Base-by-base conservation (phyloP, 2,797 vertebrate species). In the Chaetodon trifasciatus region DNA sequence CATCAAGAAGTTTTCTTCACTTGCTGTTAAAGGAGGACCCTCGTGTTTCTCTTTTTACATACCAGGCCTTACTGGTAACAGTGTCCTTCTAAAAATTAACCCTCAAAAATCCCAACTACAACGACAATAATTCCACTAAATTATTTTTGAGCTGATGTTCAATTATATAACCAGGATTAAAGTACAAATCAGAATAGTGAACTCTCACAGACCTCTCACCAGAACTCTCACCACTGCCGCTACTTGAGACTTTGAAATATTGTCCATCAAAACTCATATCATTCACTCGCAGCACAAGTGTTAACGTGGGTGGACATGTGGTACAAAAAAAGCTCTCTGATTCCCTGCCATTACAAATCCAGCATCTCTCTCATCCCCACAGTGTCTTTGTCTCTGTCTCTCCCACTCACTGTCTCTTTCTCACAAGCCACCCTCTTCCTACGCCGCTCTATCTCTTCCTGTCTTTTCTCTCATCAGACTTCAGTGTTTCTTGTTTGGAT, bases 391-490 rank as follows among this genome's bases (percentile, higher is more conserved):
- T 90, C 63, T 87, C 62, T 5, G 60, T 65, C 68, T 86, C 88
- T 88, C 91, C 85, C 89, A 89, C 90, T 89, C 86, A 55, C 83
- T 83, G 76, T 89, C 70, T 91, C 74, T 78, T 66, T 83, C 81
- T 90, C 85, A 71, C 78, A 40, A 78, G 68, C 72, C 74, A 60
- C 76, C 70, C 47, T 66, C 81, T 82, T 86, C 87, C 85, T 55
- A 83, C 75, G 47, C 87, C 68, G 68, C 49, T 87, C 79, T 67
- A 74, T 90, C 64, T 83, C 76, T 61, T 71, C 50, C 50, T 39
- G 8, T 84, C 76, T 65, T 73, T 44, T 67, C 61, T 61, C n/a
- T 57, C 42, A 12, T 53, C 55, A 32, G 57, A 65, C 82, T 81
- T 68, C 8, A 19, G 21, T 52, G 28, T 40, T 15, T 64, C 15